Evolutionary conservation across 2,113 vertebrate genomes (phyloP).

Genomic region (Amblyopsis rosae): DNA sequence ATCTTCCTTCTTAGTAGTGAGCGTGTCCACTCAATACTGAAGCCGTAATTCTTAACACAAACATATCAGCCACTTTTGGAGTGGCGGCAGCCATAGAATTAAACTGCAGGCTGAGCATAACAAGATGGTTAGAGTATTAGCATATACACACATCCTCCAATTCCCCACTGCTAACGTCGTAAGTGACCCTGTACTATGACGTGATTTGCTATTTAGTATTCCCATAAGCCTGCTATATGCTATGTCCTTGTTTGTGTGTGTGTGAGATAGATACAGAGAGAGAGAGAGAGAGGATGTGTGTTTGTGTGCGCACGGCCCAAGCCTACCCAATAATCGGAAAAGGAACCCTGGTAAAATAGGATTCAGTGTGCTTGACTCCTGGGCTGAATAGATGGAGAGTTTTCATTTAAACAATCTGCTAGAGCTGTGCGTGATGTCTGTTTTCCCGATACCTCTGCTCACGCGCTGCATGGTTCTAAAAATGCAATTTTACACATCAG

Average conservation of each 20-base stretch:
- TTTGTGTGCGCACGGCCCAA: slow-evolving; percentile 7
- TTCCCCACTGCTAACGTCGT: slow-evolving; percentile 41
- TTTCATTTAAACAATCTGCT: slow-evolving; percentile 61
- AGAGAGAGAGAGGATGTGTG: not conserved
- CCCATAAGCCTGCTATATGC: slow-evolving; percentile 43
- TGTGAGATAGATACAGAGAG: not conserved
- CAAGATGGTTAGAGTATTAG: slow-evolving; percentile 50
- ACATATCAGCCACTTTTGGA: slow-evolving; percentile 31
- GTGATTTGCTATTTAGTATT: slow-evolving; percentile 34
- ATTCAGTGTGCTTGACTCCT: slow-evolving; percentile 57
- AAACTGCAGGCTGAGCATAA: slow-evolving; percentile 34
- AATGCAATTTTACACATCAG: slow-evolving; percentile 65
- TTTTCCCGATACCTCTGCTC: slow-evolving; percentile 47
- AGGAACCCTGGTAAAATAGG: slow-evolving; percentile 54
- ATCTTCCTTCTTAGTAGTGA: slow-evolving; percentile 40
- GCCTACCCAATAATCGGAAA: slow-evolving; percentile 52
- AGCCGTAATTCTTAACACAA: slow-evolving; percentile 61
- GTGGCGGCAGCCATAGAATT: slow-evolving; percentile 22
- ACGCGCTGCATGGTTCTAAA: slow-evolving; percentile 46
- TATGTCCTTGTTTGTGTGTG: not conserved
- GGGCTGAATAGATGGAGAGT: slow-evolving; percentile 56
- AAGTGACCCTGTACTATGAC: slow-evolving; percentile 50
- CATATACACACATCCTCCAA: slow-evolving; percentile 31
- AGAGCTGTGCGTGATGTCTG: slow-evolving; percentile 51
- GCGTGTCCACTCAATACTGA: slow-evolving; percentile 46